Evolutionary conservation across 2,113 vertebrate species (phyloP).

Genomic region (Ptychochromis oligacanthus): DNA sequence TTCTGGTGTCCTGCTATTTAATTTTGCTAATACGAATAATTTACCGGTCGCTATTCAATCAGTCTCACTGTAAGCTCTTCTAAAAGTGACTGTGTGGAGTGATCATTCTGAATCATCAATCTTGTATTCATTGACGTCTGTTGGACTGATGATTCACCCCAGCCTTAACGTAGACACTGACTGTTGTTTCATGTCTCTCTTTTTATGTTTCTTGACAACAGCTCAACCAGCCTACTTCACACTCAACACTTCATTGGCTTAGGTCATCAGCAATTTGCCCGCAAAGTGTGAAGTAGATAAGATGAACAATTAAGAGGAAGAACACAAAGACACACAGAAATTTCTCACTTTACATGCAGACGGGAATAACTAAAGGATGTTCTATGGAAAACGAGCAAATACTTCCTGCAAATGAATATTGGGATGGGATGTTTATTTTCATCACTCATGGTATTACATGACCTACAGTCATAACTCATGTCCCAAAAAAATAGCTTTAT

Average conservation of each 20-base stretch:
- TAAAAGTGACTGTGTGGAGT: neutral
- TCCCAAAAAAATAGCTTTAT: neutral
- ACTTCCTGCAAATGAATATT: neutral
- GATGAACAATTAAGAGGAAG: neutral
- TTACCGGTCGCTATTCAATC: slow-evolving; percentile 7
- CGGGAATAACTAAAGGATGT: neutral
- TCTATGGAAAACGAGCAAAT: neutral
- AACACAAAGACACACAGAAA: neutral
- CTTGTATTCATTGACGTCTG: slow-evolving; percentile 2
- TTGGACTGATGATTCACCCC: neutral
- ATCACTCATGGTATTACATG: neutral
- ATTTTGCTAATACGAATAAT: neutral
- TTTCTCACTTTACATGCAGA: neutral
- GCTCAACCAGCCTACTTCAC: neutral
- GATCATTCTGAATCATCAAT: neutral
- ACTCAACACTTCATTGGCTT: neutral
- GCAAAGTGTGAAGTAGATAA: neutral
- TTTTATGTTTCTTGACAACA: slow-evolving; percentile 8
- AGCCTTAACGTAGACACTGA: neutral
- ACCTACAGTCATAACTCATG: neutral
- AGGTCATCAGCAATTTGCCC: neutral
- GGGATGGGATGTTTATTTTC: neutral
- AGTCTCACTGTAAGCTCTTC: neutral
- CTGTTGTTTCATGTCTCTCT: neutral
- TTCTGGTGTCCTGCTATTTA: slow-evolving; percentile 16